Conservation (phyloP, 1,140 invertebrate genomes). For the Bombus difficillimus region DNA sequence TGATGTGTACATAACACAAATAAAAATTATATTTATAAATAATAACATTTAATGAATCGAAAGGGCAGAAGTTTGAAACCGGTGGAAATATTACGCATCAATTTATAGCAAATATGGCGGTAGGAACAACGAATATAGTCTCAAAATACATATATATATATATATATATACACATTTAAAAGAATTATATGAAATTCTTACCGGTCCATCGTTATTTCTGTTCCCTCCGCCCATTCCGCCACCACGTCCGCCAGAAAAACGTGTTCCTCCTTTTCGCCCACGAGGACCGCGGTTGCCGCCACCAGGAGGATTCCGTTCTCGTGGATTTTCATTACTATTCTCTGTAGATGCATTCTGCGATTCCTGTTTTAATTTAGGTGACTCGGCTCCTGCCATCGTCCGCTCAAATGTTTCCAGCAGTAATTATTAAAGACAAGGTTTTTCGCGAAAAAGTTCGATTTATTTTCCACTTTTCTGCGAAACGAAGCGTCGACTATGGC, state of each 20-base stretch:
- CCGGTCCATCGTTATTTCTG: conserved; percentile 61
- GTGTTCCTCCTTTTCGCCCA: conserved; percentile 74
- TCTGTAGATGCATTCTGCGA: conserved; percentile 65
- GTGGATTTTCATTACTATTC: conserved; percentile 70
- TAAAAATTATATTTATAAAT: neutral
- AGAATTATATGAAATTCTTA: conserved; percentile 44
- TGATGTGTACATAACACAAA: neutral
- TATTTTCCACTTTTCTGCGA: neutral
- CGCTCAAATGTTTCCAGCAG: neutral
- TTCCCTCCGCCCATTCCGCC: conserved; percentile 67
- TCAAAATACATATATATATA: neutral
- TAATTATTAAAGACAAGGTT: neutral
- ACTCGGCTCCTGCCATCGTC: conserved; percentile 73
- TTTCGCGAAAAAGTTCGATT: neutral
- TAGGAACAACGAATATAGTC: neutral
- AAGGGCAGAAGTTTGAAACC: neutral
- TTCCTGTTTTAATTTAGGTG: conserved; percentile 70
- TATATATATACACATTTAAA: neutral
- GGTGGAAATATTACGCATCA: conserved; percentile 5
- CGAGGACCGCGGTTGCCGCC: conserved; percentile 66
- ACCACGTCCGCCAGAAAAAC: conserved; percentile 73
- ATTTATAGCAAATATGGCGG: conserved; percentile 29
- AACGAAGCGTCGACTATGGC: conserved; percentile 36
- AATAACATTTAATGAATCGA: neutral
- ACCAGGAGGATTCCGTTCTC: conserved; percentile 59